Percentiles rank a stretch among this genome's conserved stretches.
Conservation (phyloP, 2,797 vertebrate genomes). For the Myotis findleyi region DNA sequence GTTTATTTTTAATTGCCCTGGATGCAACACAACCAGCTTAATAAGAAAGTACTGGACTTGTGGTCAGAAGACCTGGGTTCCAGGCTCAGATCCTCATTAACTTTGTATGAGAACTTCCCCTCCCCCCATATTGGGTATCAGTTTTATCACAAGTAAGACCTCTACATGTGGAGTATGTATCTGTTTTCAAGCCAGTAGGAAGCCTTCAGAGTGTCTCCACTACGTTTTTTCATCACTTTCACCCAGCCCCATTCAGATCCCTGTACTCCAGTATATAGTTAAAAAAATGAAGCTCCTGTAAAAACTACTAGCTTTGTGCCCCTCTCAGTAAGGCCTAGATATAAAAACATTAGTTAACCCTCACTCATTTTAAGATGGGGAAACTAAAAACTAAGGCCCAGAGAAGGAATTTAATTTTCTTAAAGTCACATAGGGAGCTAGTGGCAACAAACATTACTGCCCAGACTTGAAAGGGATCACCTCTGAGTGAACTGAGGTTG, state of each 20-base stretch:
- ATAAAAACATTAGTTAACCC: neutral
- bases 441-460: neutral
- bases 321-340: neutral
- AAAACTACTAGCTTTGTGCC: neutral
- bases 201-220: neutral
- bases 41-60: neutral
- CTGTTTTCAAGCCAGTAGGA: neutral
- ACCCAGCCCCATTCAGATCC: neutral
- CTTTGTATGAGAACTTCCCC: neutral
- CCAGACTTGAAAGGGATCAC: neutral
- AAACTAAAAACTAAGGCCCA: constrained; percentile 41
- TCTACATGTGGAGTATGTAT: neutral
- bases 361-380: neutral
- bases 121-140: neutral
- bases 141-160: constrained; percentile 39
- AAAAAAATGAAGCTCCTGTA: constrained; percentile 29
- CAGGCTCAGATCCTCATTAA: neutral
- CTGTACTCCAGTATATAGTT: neutral
- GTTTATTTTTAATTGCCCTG: neutral
- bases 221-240: neutral
- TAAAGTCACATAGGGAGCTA: neutral
- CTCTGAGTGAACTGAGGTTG: neutral
- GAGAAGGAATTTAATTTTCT: neutral
- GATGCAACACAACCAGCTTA: neutral
- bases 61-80: constrained; percentile 18